Evolutionary conservation across 2,113 vertebrate genomes (phyloP).

Genomic region (Sinocyclocheilus grahami): DNA sequence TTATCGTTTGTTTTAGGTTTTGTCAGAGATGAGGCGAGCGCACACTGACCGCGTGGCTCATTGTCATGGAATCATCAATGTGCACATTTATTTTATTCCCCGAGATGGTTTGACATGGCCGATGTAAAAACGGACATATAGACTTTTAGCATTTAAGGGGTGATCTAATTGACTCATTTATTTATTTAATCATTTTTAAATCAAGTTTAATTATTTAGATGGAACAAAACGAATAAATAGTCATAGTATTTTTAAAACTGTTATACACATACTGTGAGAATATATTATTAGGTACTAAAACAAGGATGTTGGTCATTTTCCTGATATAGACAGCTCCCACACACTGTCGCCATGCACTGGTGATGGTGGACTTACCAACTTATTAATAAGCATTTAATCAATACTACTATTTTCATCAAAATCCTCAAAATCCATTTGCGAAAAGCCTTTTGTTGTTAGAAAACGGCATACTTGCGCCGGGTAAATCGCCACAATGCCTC

Average conservation of each 20-base stretch:
- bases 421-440: not conserved
- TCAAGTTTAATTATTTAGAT: not conserved
- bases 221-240: not conserved
- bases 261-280: not conserved
- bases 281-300: not conserved
- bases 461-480: not conserved
- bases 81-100: not conserved
- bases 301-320: conserved; percentile 7
- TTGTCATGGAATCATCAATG: conserved; percentile 30
- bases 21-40: not conserved
- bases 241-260: not conserved
- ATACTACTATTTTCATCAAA: not conserved
- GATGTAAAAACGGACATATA: not conserved
- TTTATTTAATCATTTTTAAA: not conserved
- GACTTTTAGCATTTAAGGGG: not conserved
- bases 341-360: not conserved
- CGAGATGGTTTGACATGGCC: not conserved
- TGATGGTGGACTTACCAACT: conserved; percentile 9
- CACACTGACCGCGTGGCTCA: conserved; percentile 51
- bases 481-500: not conserved
- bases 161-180: not conserved
- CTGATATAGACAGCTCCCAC: not conserved
- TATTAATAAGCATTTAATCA: conserved; percentile 10
- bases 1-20: conserved; percentile 20
- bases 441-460: conserved; percentile 23